Base-by-base conservation (phyloP, 2,888 invertebrate genomes). In the Hemithea aestivaria region DNA sequence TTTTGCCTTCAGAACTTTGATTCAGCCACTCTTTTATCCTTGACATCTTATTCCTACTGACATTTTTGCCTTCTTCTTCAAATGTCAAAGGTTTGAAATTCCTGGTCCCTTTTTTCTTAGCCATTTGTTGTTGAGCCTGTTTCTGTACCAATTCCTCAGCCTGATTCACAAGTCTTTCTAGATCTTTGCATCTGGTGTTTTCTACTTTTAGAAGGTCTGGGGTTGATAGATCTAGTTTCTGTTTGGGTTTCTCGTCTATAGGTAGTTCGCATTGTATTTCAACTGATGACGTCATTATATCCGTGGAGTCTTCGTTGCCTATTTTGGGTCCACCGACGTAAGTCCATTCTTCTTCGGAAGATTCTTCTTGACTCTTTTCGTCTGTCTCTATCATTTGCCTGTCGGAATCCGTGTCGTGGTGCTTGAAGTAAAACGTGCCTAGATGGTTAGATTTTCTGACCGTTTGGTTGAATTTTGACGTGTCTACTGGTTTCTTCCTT, bases 321-420 rank as follows among this genome's bases (percentile, higher is more conserved):
- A 82, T 75, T 63, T 85, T 75, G 10, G 74, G 68, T 10, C 78
- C 78, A 44, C 80, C 85, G n/a, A 88, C 89, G 66, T 91, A 92
- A 0, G 91, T 92, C 92, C 92, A 92, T 74, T 92, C 87, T 51
- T 88, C 87, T 50, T 87, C 85, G 0, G 84, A 82, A 0, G 83
- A 84, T 55, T 88, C 88, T 28, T 82, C 85, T 45, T 82, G 82
- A 6, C 80, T 82, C 39, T 83, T 82, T 35, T 83, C 81, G 27
- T 82, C 74, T 32, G 88, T 81, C 64, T 88, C 74, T 46, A 85
- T 72, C 68, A 89, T 85, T 62, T 93, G 91, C 67, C 90, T 88
- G 70, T 95, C 95, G 7, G 94, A 94, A 72, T 96, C 96, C 7
- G 95, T 96, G 71, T 96, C 96, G 74, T 91, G 90, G 74, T 96